A percentile compares a stretch with the other conserved stretches of the same genome.
Conservation (phyloP, 2,113 vertebrate species). For the Fregata magnificens region DNA sequence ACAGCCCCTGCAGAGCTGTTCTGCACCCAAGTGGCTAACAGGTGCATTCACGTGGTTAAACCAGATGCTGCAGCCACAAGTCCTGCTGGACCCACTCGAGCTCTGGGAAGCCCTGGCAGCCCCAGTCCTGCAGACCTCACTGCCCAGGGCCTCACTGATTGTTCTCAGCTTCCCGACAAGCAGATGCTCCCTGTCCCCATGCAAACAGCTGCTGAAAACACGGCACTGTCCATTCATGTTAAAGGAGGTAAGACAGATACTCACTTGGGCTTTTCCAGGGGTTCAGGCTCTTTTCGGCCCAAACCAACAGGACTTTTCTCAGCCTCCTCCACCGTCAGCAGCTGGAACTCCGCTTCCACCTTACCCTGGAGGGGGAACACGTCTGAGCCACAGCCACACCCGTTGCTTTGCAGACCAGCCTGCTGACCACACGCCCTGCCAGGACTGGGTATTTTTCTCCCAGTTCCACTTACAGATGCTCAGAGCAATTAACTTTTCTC, state of each 20-base stretch:
- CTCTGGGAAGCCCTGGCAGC: neutral
- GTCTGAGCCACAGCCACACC: neutral
- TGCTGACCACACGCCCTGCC: neutral
- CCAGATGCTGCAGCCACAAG: neutral
- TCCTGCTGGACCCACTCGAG: neutral
- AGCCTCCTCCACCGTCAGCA: slow-evolving; percentile 86
- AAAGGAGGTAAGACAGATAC: neutral
- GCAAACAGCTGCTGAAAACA: neutral
- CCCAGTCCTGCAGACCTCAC: neutral
- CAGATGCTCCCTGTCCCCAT: neutral
- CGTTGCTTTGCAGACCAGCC: neutral
- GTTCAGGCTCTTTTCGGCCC: slow-evolving; percentile 88
- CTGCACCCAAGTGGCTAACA: rapidly evolving
- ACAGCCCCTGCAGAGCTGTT: neutral
- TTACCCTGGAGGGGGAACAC: slow-evolving; percentile 81
- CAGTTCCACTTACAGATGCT: neutral
- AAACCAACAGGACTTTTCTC: slow-evolving; percentile 88
- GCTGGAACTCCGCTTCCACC: slow-evolving; percentile 91
- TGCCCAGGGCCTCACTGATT: neutral
- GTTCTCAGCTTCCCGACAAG: neutral
- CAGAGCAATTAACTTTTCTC: neutral
- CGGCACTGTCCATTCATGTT: neutral
- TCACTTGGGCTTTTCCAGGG: slow-evolving; percentile 92
- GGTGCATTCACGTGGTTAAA: neutral
- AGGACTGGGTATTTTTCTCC: neutral